Base-by-base conservation (phyloP, 2,888 invertebrate species). In the Protodeltote pygarga region DNA sequence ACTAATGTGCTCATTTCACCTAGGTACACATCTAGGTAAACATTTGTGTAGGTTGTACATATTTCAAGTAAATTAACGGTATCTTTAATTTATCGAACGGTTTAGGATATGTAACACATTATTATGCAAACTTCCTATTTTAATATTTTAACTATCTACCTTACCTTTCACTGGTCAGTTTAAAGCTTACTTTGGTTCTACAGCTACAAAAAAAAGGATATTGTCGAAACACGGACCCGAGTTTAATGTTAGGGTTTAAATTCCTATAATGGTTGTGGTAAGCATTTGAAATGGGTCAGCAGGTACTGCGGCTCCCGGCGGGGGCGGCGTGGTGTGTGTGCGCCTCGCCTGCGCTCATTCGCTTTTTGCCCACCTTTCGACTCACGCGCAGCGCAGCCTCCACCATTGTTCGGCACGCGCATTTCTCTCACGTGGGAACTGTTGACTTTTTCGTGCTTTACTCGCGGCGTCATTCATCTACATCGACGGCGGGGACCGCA, bases 291-390 rank as follows among this genome's bases (percentile, higher is more conserved):
- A 89, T 89, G 86, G 90, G 90, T 85, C 80, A 87, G 87, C 89
- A 89, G 91, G 90, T 89, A 89, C 63, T 34, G 48, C 46, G 46
- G 58, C 44, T 53, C 52, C 52, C 48, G 57, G 64, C 68, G 34
- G 47, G 51, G 52, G 54, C 55, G 66, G 54, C 44, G 54, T 39
- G 54, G 54, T 63, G 71, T 61, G 75, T 59, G 77, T 73, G 75
- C 77, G 60, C 63, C 74, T 69, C 55, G 67, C 44, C 55, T 70
- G 77, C 79, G 82, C 82, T 87, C 89, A 89, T 89, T 90, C 89
- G 82, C 87, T 91, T 91, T 92, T 92, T 92, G 90, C 88, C 83
- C 83, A 85, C 91, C 91, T 92, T 90, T 91, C 91, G 87, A 89
- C 87, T 83, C 89, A 79, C 87, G 88, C 90, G 91, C 89, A 87